Percentiles rank a stretch among this genome's conserved stretches.
These are phyloP conservation scores for Takifugu rubripes DNA, from an alignment of 2,797 vertebrate species.

Conservation along the genomic window DNA sequence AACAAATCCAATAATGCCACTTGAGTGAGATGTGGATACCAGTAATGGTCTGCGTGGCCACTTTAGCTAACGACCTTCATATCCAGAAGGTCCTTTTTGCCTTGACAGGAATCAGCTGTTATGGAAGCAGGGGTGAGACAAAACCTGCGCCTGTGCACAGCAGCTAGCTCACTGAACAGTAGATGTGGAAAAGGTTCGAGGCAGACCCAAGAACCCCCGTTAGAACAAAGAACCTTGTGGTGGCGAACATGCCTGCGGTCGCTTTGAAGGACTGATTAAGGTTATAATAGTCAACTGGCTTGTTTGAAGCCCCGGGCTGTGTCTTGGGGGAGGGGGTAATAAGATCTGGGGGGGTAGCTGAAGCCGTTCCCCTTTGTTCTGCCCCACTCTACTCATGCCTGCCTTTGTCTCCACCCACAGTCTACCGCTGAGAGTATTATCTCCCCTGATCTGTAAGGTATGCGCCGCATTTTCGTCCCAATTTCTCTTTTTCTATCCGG, in stretches of 20 bases:
- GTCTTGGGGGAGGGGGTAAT: conserved; percentile 43
- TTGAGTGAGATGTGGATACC: conserved; percentile 15
- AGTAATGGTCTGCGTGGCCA: conserved; percentile 16
- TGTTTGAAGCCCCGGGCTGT: conserved; percentile 53
- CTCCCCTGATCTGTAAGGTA: conserved; percentile 46
- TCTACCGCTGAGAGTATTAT: conserved; percentile 58
- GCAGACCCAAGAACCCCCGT: conserved; percentile 23
- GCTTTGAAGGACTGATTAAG: conserved; percentile 69
- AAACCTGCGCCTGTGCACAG: conserved; percentile 1
- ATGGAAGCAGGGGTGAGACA: conserved; percentile 12
- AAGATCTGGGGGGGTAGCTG: conserved; percentile 43
- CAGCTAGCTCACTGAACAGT: neutral
- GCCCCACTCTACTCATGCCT: conserved; percentile 60
- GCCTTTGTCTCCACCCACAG: conserved; percentile 69
- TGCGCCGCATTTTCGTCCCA: conserved; percentile 18
- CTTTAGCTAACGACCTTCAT: conserved; percentile 36
- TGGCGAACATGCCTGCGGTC: conserved; percentile 47
- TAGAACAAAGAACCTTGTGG: conserved; percentile 56
- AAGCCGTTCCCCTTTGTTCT: conserved; percentile 69
- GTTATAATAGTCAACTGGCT: conserved; percentile 65
- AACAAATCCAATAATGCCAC: conserved; percentile 55
- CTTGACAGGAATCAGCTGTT: neutral
- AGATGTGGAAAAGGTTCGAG: conserved; percentile 6
- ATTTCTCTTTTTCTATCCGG: conserved; percentile 8
- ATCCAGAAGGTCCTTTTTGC: neutral